phyloP scores from a whole-genome alignment of 1,140 invertebrate genomes.

The Diorhabda carinulata region DNA sequence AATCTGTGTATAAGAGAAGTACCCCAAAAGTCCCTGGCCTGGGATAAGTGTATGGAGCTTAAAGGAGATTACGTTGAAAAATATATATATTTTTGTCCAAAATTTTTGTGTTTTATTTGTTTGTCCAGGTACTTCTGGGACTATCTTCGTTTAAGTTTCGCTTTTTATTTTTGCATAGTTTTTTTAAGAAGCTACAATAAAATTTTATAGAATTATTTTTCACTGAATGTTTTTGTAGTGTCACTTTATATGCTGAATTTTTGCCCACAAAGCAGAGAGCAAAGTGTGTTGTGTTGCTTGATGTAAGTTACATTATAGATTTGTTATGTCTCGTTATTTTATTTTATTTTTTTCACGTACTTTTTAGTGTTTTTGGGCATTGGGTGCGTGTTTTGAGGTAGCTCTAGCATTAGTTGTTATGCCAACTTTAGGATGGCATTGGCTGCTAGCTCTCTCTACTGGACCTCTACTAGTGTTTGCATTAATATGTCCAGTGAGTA shows the following conservation, averaged over 20 bases:
- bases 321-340: slow-evolving; percentile 17
- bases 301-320: slow-evolving; percentile 62
- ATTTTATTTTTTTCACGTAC: slow-evolving; percentile 60
- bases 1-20: no score
- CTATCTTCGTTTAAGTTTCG: no score
- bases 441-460: slow-evolving; percentile 83
- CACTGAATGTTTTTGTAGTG: slow-evolving; percentile 54
- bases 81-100: no score
- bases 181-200: not conserved
- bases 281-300: slow-evolving; percentile 90
- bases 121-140: no score
- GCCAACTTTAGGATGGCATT: slow-evolving; percentile 88
- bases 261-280: slow-evolving; percentile 87
- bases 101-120: no score
- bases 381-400: slow-evolving; percentile 90
- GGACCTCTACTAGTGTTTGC: slow-evolving; percentile 83
- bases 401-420: slow-evolving; percentile 86
- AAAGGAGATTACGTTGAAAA: no score
- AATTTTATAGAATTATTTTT: slow-evolving; percentile 8
- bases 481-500: slow-evolving; percentile 69
- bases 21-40: no score
- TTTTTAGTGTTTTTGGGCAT: slow-evolving; percentile 95
- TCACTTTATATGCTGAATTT: slow-evolving; percentile 95
- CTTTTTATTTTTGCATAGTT: no score
- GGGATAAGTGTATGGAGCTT: no score